Percentiles rank a stretch among this genome's conserved stretches.
Evolutionary conservation across 1,140 invertebrate genomes (phyloP).

Genomic region (Danaus plexippus): DNA sequence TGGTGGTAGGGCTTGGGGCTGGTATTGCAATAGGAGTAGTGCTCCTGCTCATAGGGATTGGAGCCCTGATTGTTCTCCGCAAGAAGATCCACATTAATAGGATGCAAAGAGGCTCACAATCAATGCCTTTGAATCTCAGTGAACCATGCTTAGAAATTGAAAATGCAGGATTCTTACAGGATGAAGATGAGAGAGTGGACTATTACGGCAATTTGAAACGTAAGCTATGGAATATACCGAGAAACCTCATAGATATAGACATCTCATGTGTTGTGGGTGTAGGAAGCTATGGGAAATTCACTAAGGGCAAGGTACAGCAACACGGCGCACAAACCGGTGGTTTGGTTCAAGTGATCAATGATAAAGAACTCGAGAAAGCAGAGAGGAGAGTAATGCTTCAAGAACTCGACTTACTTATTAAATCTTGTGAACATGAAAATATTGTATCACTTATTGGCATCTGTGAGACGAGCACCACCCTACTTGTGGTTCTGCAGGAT

Average conservation of each 20-base stretch:
- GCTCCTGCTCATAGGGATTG: slow-evolving; percentile 56
- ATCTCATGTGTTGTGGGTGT: slow-evolving; percentile 77
- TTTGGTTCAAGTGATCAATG: slow-evolving; percentile 62
- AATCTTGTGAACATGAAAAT: slow-evolving; percentile 78
- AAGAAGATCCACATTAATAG: slow-evolving; percentile 50
- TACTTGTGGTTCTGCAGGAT: slow-evolving; percentile 80
- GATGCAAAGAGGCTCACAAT: slow-evolving; percentile 59
- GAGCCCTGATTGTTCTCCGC: slow-evolving; percentile 59
- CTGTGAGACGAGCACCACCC: slow-evolving; percentile 81
- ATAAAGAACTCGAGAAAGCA: slow-evolving; percentile 74
- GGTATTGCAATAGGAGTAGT: slow-evolving; percentile 66
- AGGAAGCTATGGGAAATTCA: slow-evolving; percentile 84
- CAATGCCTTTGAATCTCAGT: slow-evolving; percentile 68
- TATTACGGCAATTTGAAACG: slow-evolving; percentile 82
- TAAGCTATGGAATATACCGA: slow-evolving; percentile 81
- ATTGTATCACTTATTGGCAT: slow-evolving; percentile 83
- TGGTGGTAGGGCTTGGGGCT: slow-evolving; percentile 63
- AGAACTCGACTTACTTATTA: slow-evolving; percentile 81
- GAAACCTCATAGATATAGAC: slow-evolving; percentile 78
- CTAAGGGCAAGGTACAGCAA: slow-evolving; percentile 76
- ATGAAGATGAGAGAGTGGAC: slow-evolving; percentile 79
- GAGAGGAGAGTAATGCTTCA: slow-evolving; percentile 79
- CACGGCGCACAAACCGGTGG: slow-evolving; percentile 58
- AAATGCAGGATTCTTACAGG: slow-evolving; percentile 81
- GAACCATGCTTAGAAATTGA: slow-evolving; percentile 72